phyloP scores from a whole-genome alignment of 2,888 invertebrate species.

The Perdita meconis region DNA sequence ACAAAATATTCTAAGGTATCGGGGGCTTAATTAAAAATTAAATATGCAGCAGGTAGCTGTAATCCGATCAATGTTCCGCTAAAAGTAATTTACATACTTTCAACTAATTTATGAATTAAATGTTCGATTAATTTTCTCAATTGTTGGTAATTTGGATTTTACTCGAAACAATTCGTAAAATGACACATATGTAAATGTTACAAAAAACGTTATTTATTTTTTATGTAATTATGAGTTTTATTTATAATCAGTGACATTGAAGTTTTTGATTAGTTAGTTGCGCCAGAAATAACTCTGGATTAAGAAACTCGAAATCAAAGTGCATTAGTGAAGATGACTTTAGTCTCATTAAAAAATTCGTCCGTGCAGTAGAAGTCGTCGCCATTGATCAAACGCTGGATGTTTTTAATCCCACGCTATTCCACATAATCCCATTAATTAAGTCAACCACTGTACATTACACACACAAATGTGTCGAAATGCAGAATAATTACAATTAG shows the following conservation, averaged over 20 bases:
- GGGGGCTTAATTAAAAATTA: background rate
- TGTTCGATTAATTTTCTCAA: too few species aligned
- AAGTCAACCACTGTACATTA: constrained; percentile 10
- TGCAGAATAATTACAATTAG: background rate
- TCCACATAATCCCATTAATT: constrained; percentile 16
- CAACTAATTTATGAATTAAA: constrained; percentile 8
- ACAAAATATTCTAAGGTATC: background rate
- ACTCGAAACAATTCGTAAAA: too few species aligned
- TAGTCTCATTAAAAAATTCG: background rate
- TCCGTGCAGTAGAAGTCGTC: background rate
- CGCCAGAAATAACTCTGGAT: too few species aligned
- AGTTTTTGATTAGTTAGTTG: too few species aligned
- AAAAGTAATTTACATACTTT: constrained; percentile 9
- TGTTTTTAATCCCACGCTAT: background rate
- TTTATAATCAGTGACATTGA: too few species aligned
- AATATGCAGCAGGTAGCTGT: background rate
- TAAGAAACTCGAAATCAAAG: too few species aligned
- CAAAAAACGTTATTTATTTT: too few species aligned
- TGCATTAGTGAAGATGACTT: too few species aligned
- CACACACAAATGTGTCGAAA: background rate
- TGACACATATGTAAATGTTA: too few species aligned
- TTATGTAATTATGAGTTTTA: too few species aligned
- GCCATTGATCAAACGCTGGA: constrained; percentile 15
- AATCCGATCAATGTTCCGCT: background rate
- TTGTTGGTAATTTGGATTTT: too few species aligned